Base-by-base conservation (phyloP, 2,888 invertebrate species). In the Sicus ferrugineus region DNA sequence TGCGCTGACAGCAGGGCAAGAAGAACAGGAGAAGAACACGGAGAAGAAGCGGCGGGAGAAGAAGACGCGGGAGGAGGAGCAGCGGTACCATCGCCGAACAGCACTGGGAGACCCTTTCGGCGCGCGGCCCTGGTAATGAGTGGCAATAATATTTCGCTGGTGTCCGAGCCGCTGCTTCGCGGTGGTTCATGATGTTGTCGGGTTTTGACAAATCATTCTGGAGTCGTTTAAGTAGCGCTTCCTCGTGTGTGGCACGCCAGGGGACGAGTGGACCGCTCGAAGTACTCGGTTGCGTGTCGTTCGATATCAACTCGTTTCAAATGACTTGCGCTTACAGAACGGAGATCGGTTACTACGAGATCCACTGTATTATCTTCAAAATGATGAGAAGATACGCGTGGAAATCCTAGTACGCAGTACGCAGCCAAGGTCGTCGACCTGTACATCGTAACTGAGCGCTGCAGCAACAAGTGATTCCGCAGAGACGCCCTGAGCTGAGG, bases 1-100 rank as follows among this genome's bases (percentile, higher is more conserved):
- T 74, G 69, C 70, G 74, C 73, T 74, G 74, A 73, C 75, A 74
- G 72, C 73, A 54, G 4, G 28, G n/a, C 2, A 31, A 58, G n/a
- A 14, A 31, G 31, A 30, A 58, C 16, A 14, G 23, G 31, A n/a
- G 42, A 34, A 11, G 42, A 23, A 38, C 14, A 42, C 38, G 23
- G 31, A 64, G 30, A 14, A 48, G n/a, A n/a, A 11, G 21, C 56
- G 16, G 30, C 56, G n/a, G 56, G 23, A 7, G 14, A 1, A 54
- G 50, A 1, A 54, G 50, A 21, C 19, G 34, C 34, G 34, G 34
- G 9, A 34, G 50, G 9, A 23, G 21, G 50, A 11, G 21, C n/a
- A 3, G n/a, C n/a, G n/a, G n/a, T n/a, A n/a, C n/a, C n/a, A n/a
- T n/a, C n/a, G n/a, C n/a, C n/a, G n/a, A n/a, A 46, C 48, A 48